Conservation (phyloP, 2,113 vertebrate species). For the Megaceryle torquata region DNA sequence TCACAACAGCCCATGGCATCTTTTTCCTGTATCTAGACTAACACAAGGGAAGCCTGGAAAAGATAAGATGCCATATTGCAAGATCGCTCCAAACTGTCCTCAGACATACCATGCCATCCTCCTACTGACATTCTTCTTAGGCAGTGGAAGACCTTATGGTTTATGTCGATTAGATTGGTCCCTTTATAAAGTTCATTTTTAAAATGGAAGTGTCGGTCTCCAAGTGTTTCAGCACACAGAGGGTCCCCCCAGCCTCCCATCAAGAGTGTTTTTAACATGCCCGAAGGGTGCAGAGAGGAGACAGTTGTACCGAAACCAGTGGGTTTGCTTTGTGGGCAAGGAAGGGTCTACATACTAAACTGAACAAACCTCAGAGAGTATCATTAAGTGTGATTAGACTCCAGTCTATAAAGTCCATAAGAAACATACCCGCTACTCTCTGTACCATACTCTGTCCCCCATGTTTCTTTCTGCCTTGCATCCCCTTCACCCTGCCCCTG, state of each 20-base stretch:
- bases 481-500: background rate
- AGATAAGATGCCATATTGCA: background rate
- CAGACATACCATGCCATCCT: background rate
- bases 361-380: background rate
- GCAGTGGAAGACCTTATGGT: background rate
- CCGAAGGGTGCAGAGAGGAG: background rate
- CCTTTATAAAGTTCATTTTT: background rate
- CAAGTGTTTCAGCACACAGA: background rate
- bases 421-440: background rate
- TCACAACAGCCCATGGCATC: background rate
- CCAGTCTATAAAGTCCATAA: background rate
- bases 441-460: background rate
- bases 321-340: background rate
- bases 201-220: background rate
- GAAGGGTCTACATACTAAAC: fast-evolving
- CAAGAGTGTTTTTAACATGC: background rate
- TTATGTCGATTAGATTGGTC: background rate
- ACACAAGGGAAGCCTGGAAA: background rate
- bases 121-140: background rate
- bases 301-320: background rate
- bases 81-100: background rate
- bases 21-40: background rate
- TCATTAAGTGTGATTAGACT: background rate
- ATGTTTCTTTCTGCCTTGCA: background rate
- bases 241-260: background rate